Base-by-base conservation (phyloP, 2,888 invertebrate species). In the Heteromyza rotundicornis region DNA sequence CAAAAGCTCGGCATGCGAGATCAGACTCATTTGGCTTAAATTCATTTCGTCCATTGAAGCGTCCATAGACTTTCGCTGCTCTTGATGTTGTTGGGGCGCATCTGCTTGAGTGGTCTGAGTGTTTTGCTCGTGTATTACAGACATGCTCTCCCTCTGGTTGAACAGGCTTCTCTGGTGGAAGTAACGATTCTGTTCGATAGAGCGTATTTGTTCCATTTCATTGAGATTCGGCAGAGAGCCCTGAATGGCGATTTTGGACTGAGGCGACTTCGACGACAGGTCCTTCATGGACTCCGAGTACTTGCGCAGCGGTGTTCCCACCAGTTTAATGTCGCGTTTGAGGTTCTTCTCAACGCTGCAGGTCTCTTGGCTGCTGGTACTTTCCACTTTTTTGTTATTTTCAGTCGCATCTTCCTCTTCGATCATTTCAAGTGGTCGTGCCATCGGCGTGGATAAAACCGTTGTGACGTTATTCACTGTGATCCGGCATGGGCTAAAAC, bases 211-310 rank as follows among this genome's bases (percentile, higher is more conserved):
- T 47, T 76, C 72, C 75, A 80, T 79, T 60, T 83, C 82, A 68
- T 82, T 81, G 0, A 84, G 72, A 71, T 84, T 84, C 12, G 84
- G 84, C 80, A 84, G 79, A 1, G 84, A 84, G 0, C 84, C 84
- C 19, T 82, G 82, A 19, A 75, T 81, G 2, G 71, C 68, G 1
- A 76, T 50, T 32, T 74, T 75, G 0, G 71, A 40, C 54, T 73
- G 76, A 1, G 78, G 74, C 16, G 79, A 77, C 2, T 72, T 68
- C 32, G 73, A 54, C 1, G 78, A 81, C 2, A 83, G 66, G 68
- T 84, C 76, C 44, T 75, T 78, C 82, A 83, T 80, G 0, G 83
- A 83, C 63, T 81, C 80, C 0, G 80, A 82, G 49, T 76, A 78
- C 63, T 84, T 83, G 0, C 80, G 75, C 44, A 83, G 40, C 0